Evolutionary conservation across 2,797 vertebrate species (phyloP).

Genomic region (Oryzias dopingdopingensis): DNA sequence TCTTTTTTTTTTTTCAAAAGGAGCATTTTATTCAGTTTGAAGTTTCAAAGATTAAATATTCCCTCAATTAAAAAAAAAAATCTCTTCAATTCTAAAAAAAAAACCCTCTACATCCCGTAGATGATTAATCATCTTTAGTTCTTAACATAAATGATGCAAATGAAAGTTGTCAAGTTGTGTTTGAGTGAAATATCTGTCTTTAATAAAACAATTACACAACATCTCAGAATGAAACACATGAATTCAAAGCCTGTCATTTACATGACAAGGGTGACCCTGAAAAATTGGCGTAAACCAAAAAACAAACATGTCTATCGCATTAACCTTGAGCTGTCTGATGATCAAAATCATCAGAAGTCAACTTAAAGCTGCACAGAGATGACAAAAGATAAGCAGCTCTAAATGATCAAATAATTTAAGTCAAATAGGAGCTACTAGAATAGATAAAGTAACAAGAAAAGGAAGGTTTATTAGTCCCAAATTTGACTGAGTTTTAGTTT

Average conservation of each 20-base stretch:
- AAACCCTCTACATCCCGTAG: neutral
- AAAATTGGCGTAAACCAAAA: neutral
- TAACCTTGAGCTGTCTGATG: slow-evolving; percentile 1
- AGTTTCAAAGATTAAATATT: too few relatives aligned
- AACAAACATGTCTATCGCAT: slow-evolving; percentile 4
- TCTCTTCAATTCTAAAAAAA: too few relatives aligned
- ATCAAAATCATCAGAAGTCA: slow-evolving; percentile 1
- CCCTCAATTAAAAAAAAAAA: too few relatives aligned
- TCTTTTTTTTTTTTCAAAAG: too few relatives aligned
- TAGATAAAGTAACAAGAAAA: slow-evolving; percentile 3
- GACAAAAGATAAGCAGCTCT: too few relatives aligned
- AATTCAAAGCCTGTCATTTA: neutral
- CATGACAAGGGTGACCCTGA: neutral
- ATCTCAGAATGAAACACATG: neutral
- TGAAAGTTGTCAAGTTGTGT: too few relatives aligned
- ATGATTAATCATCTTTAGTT: neutral
- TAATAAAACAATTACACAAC: neutral
- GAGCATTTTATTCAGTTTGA: too few relatives aligned
- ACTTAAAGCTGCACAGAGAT: slow-evolving; percentile 6
- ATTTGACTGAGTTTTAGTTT: slow-evolving; percentile 8
- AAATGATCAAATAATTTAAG: too few relatives aligned
- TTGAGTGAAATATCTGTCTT: too few relatives aligned
- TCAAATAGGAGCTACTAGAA: neutral
- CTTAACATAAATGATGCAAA: too few relatives aligned
- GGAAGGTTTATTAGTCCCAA: too few relatives aligned